Conservation (phyloP, 2,113 vertebrate genomes). For the Hiodon tergisus region DNA sequence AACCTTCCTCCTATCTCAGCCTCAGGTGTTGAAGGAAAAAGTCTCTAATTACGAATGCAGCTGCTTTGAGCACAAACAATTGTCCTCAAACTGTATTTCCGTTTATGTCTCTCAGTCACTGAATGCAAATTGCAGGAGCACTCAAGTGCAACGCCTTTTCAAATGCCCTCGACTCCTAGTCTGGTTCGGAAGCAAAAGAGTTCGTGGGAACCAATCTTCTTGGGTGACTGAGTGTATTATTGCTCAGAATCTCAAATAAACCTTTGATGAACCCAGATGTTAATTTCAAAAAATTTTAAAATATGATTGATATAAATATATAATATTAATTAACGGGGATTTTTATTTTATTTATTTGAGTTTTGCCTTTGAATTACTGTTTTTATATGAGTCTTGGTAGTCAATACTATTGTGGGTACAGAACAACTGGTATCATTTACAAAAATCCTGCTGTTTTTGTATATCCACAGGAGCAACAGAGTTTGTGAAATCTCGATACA, state of each 20-base stretch:
- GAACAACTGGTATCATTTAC: constrained; percentile 29
- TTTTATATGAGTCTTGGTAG: neutral
- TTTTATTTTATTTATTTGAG: neutral
- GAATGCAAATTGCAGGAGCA: constrained; percentile 40
- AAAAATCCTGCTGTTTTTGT: neutral
- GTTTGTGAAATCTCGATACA: too few species aligned
- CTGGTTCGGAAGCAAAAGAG: constrained; percentile 53
- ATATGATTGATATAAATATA: neutral
- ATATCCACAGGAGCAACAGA: too few species aligned
- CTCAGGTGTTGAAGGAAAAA: constrained; percentile 26
- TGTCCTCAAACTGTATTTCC: constrained; percentile 27
- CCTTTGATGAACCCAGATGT: constrained; percentile 19
- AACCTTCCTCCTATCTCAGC: constrained; percentile 16
- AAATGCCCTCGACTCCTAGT: constrained; percentile 54
- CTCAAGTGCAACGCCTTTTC: constrained; percentile 43
- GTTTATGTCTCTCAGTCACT: constrained; percentile 39
- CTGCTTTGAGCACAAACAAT: constrained; percentile 42
- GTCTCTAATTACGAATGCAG: constrained; percentile 33
- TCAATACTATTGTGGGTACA: too few species aligned
- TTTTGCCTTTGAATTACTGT: too few species aligned
- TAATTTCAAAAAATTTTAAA: neutral
- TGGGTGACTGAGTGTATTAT: constrained; percentile 62
- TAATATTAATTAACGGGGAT: neutral
- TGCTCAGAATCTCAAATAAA: constrained; percentile 61
- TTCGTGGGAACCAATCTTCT: constrained; percentile 46